phyloP scores from a whole-genome alignment of 2,797 vertebrate species.

The Gymnocypris eckloni region DNA sequence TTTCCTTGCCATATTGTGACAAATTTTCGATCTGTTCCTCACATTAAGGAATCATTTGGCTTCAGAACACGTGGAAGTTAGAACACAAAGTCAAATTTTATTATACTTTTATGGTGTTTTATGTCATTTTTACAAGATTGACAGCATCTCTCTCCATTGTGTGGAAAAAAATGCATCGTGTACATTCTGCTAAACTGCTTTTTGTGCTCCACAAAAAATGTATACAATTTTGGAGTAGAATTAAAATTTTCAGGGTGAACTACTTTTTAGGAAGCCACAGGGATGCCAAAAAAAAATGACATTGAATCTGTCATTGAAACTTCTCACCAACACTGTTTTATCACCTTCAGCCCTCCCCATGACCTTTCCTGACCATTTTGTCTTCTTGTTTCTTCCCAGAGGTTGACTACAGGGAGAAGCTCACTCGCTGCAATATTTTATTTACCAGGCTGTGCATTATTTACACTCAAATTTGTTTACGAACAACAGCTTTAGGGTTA shows the following conservation, averaged over 20 bases:
- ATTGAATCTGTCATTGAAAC: neutral
- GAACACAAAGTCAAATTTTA: neutral
- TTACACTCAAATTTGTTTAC: conserved; percentile 36
- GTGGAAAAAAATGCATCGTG: neutral
- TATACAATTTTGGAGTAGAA: neutral
- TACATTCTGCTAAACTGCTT: neutral
- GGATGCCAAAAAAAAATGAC: neutral
- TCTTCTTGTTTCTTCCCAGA: neutral
- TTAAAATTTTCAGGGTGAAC: neutral
- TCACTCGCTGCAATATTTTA: conserved; percentile 10
- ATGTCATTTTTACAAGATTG: neutral
- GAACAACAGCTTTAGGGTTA: conserved; percentile 6
- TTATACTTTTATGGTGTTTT: neutral
- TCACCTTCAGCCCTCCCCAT: neutral
- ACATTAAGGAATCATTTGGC: neutral
- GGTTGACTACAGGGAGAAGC: neutral
- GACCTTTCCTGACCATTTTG: conserved; percentile 11
- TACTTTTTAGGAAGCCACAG: neutral
- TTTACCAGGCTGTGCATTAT: conserved; percentile 22
- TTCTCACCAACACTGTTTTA: conserved; percentile 14
- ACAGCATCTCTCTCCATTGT: neutral
- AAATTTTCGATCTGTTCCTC: neutral
- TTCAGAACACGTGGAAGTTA: neutral
- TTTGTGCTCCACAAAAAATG: neutral
- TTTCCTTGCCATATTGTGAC: neutral